Percentiles rank a stretch among this genome's conserved stretches.
phyloP scores from a whole-genome alignment of 2,113 vertebrate species.

The Pogonocichla stellata region DNA sequence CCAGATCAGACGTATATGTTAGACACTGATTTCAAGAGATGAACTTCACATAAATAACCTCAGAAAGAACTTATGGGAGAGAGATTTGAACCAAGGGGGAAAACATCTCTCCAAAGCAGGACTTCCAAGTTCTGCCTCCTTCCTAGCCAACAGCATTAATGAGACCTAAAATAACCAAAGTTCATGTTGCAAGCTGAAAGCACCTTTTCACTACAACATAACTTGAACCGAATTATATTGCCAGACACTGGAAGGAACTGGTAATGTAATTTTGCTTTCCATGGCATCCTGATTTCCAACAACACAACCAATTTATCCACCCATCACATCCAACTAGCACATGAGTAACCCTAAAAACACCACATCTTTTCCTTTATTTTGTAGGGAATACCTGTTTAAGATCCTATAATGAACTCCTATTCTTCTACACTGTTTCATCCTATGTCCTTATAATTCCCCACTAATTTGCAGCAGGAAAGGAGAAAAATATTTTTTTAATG shows the following conservation, averaged over 20 bases:
- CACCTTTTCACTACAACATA: neutral
- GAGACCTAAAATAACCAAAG: neutral
- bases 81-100: neutral
- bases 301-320: neutral
- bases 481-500: neutral
- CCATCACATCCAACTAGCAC: neutral
- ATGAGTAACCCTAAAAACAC: neutral
- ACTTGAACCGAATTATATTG: neutral
- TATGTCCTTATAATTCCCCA: neutral
- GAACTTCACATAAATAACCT: neutral
- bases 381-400: neutral
- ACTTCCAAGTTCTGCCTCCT: neutral
- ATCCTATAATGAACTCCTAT: neutral
- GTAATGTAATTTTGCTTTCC: neutral
- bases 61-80: neutral
- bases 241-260: neutral
- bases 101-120: neutral
- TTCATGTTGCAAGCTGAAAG: neutral
- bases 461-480: neutral
- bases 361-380: neutral
- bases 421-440: neutral
- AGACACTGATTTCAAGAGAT: neutral
- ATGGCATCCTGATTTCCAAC: neutral
- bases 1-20: slow-evolving; percentile 2
- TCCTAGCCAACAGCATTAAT: neutral